Base-by-base conservation (phyloP, 2,113 vertebrate genomes). In the Cynocephalus volans region DNA sequence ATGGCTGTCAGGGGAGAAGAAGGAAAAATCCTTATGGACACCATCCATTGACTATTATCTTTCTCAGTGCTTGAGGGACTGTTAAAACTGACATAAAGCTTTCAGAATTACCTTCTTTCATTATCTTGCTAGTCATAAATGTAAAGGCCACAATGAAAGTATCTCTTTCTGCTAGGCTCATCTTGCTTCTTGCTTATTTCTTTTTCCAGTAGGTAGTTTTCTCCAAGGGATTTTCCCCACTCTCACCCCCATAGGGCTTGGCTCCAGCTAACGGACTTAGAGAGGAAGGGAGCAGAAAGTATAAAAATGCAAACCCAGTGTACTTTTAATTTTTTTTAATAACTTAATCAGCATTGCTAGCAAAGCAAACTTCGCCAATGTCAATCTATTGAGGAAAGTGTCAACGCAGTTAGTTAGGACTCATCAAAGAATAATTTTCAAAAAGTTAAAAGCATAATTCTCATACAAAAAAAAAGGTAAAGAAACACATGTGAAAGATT, bases 51-150 rank as follows among this genome's bases (percentile, higher is more conserved):
- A 97, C 97, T 98, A 98, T 98, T 98, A 98, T 98, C 96, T 98
- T 98, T 97, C 95, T 97, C 92, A 67, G 82, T 90, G 97, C 98
- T 98, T 98, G 96, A 76, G 98, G 98, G 98, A 97, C 98, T 84
- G 13, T 98, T 98, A 97, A 97, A 98, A 97, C 62, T 73, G 98
- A 98, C 98, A 97, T 98, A 98, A 98, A 98, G 97, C 93, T 97
- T 80, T 82, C 95, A 97, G 88, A 98, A 98, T 98, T 90, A 95
- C 97, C 96, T 98, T 64, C 97, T 96, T 98, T 98, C 96, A 97
- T 98, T 98, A 98, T 98, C 97, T 98, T 0, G 0, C 95, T 81
- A 79, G 97, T 81, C 95, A 97, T 98, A 98, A 99, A 98, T 91
- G 95, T 79, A 97, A 96, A 98, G 98, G 48, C 91, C 60, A 85